Evolutionary conservation across 1,140 invertebrate species (phyloP).

Genomic region (Tetramorium simillimum): DNA sequence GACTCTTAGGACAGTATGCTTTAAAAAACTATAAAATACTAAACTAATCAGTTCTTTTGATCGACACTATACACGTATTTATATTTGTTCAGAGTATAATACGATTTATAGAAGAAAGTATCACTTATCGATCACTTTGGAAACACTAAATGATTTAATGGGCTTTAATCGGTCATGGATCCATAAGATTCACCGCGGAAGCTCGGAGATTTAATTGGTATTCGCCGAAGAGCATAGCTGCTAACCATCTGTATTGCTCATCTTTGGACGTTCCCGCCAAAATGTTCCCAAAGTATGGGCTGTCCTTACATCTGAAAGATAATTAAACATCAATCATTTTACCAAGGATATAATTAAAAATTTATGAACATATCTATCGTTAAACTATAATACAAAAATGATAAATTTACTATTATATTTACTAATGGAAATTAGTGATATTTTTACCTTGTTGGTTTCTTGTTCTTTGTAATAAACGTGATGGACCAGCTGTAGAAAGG

Average conservation of each 20-base stretch:
- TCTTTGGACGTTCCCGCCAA: constrained; percentile 90
- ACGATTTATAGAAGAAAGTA: constrained; percentile 5
- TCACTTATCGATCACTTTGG: constrained; percentile 48
- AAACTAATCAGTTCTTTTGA: constrained; percentile 19
- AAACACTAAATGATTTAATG: not conserved
- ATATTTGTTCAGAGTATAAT: constrained; percentile 14
- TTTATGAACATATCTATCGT: not conserved
- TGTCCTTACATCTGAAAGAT: constrained; percentile 89
- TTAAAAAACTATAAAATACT: constrained; percentile 19
- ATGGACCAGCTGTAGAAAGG: constrained; percentile 89
- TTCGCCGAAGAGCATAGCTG: constrained; percentile 90
- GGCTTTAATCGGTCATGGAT: constrained; percentile 70
- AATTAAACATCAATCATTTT: constrained; percentile 3
- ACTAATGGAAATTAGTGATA: not conserved
- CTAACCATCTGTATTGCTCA: constrained; percentile 91
- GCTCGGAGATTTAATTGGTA: constrained; percentile 85
- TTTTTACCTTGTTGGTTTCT: constrained; percentile 88
- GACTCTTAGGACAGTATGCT: not conserved
- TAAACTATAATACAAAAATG: constrained; percentile 1
- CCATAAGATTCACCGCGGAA: constrained; percentile 81
- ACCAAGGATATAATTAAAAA: not conserved
- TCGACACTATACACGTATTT: not conserved
- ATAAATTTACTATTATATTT: not conserved
- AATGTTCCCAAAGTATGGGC: constrained; percentile 92
- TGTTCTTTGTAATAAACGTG: constrained; percentile 90